phyloP scores from a whole-genome alignment of 2,113 vertebrate species.

The Heptranchias perlo region DNA sequence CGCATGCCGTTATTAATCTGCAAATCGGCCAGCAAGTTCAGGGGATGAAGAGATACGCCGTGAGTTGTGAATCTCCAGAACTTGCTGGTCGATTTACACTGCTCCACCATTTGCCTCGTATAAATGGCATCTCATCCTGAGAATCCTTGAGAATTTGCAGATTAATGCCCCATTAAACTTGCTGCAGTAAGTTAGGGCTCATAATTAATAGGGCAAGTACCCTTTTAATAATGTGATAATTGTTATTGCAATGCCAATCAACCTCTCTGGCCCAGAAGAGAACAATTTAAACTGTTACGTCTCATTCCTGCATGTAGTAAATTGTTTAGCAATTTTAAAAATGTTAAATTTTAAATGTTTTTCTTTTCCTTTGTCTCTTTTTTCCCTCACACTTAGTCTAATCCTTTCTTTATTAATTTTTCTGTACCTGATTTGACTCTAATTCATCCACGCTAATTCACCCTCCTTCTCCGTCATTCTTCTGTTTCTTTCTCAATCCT shows the following conservation, averaged over 20 bases:
- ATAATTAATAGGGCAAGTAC: background rate
- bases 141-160: background rate
- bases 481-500: background rate
- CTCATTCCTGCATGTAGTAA: background rate
- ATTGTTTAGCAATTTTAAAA: background rate
- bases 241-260: background rate
- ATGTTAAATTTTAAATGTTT: background rate
- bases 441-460: background rate
- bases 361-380: background rate
- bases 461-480: background rate
- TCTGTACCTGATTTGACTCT: background rate
- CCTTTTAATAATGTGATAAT: background rate
- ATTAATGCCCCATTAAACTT: background rate
- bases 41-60: background rate
- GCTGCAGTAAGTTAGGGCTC: background rate
- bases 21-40: background rate
- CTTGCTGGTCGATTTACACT: background rate
- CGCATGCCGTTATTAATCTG: background rate
- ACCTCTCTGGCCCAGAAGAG: background rate
- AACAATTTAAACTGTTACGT: background rate
- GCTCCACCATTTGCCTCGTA: background rate
- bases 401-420: background rate
- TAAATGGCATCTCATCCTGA: background rate
- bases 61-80: background rate
- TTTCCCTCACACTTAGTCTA: background rate